These are phyloP conservation scores for Drosophila suzukii DNA, from an alignment of 1,140 invertebrate genomes.

Conservation along the genomic window DNA sequence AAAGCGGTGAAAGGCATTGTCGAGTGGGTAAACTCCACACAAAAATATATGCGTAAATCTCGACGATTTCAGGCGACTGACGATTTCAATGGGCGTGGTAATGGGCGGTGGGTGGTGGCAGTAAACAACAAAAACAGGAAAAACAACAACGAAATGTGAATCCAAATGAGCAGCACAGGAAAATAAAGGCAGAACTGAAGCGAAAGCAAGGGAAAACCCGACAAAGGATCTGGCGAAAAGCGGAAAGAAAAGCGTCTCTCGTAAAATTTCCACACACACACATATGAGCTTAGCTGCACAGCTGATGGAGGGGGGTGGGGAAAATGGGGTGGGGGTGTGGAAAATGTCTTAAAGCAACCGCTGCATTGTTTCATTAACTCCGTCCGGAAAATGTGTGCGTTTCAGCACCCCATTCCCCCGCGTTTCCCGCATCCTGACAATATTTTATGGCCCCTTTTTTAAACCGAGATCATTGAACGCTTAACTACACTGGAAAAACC, in stretches of 20 bases:
- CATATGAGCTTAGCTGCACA: conserved; percentile 10
- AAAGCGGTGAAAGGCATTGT: conserved; percentile 1
- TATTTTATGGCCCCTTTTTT: conserved; percentile 61
- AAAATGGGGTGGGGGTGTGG: background rate
- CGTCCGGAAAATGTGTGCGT: conserved; percentile 40
- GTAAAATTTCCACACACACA: conserved; percentile 60
- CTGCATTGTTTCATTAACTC: conserved; percentile 78
- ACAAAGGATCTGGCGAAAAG: conserved; percentile 38
- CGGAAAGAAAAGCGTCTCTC: conserved; percentile 55
- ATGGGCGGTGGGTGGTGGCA: background rate
- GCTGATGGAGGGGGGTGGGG: background rate
- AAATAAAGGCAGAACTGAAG: conserved; percentile 40
- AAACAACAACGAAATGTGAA: conserved; percentile 47
- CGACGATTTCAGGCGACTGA: conserved; percentile 64
- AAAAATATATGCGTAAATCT: conserved; percentile 79
- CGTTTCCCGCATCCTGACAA: conserved; percentile 36
- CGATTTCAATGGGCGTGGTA: conserved; percentile 45
- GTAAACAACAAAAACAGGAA: conserved; percentile 7
- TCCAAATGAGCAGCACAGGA: conserved; percentile 53
- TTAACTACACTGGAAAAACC: conserved; percentile 32
- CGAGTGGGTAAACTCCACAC: conserved; percentile 28
- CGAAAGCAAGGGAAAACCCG: conserved; percentile 33
- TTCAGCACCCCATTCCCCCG: conserved; percentile 18
- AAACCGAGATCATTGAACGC: conserved; percentile 51
- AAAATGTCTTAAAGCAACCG: conserved; percentile 48